These are phyloP conservation scores for Lonchura striata DNA, from an alignment of 2,113 vertebrate species.

Conservation along the genomic window DNA sequence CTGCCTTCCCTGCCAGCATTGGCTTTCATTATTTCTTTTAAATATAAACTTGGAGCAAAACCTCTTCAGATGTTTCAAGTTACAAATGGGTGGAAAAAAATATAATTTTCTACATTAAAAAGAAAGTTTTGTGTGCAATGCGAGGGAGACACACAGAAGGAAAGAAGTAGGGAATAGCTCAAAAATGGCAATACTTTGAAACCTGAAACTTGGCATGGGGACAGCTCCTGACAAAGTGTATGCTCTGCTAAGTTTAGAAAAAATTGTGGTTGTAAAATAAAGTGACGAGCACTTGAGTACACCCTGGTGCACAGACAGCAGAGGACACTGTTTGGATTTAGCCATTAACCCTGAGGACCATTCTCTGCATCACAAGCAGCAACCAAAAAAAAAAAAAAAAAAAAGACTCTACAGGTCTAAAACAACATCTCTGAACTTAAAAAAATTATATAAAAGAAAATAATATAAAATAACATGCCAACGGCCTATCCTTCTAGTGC, in stretches of 20 bases:
- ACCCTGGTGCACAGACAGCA: neutral
- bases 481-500: neutral
- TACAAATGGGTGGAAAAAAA: conserved; percentile 51
- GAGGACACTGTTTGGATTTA: conserved; percentile 1
- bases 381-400: neutral
- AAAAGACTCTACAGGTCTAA: neutral
- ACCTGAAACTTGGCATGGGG: conserved; percentile 43
- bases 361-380: neutral
- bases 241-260: conserved; percentile 61
- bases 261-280: conserved; percentile 40
- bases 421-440: neutral
- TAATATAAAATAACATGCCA: neutral
- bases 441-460: neutral
- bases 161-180: conserved; percentile 29
- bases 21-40: conserved; percentile 60
- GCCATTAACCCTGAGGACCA: neutral
- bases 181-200: conserved; percentile 45
- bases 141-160: conserved; percentile 20
- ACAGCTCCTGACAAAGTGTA: conserved; percentile 44
- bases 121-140: conserved; percentile 44
- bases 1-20: conserved; percentile 48
- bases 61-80: conserved; percentile 53
- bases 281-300: neutral
- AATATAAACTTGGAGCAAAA: conserved; percentile 61
- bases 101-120: conserved; percentile 20